phyloP scores from a whole-genome alignment of 2,888 invertebrate species.

The Ornithoptera alexandrae region DNA sequence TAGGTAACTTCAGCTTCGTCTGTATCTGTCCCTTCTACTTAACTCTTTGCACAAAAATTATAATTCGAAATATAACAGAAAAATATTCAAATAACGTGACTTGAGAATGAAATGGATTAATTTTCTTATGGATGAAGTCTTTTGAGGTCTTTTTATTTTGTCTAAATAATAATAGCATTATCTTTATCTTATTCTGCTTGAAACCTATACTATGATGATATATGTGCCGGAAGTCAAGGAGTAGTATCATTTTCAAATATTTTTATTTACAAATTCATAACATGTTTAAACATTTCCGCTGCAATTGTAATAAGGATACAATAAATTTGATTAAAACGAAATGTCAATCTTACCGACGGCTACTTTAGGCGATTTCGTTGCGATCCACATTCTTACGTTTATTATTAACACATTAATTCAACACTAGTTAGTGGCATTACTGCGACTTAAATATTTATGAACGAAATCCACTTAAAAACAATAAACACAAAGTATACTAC shows the following conservation, averaged over 20 bases:
- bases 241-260: conserved; percentile 36
- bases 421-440: conserved; percentile 19
- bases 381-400: conserved; percentile 83
- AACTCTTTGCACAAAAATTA: too few species aligned
- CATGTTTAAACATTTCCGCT: conserved; percentile 73
- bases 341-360: conserved; percentile 84
- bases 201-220: neutral
- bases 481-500: conserved; percentile 25
- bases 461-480: conserved; percentile 28
- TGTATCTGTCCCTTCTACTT: too few species aligned
- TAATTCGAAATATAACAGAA: too few species aligned
- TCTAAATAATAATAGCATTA: neutral
- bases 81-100: too few species aligned
- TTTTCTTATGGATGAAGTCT: neutral
- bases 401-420: conserved; percentile 20
- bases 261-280: conserved; percentile 62
- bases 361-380: conserved; percentile 86
- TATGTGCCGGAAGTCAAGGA: neutral
- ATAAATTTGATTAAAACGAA: conserved; percentile 57
- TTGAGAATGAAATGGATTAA: too few species aligned
- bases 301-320: conserved; percentile 53
- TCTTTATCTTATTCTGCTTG: conserved; percentile 2
- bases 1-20: too few species aligned
- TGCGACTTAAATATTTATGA: conserved; percentile 27
- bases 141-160: neutral